phyloP scores from a whole-genome alignment of 2,888 invertebrate genomes.

The Amphimallon solstitiale region DNA sequence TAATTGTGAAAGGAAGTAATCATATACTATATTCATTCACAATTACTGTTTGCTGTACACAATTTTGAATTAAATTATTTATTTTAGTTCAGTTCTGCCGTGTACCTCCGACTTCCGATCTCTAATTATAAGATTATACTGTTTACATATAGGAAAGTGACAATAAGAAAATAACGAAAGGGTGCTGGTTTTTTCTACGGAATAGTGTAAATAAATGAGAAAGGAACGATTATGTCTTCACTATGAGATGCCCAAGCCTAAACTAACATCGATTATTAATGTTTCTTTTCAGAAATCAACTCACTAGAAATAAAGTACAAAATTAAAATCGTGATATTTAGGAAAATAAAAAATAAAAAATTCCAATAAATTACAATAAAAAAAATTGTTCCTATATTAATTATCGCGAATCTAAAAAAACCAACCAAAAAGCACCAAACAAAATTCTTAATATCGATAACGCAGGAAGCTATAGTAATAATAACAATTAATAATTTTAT shows the following conservation, averaged over 20 bases:
- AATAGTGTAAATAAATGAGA: neutral
- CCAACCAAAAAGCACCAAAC: slow-evolving; percentile 38
- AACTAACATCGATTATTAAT: slow-evolving; percentile 12
- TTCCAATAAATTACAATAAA: slow-evolving; percentile 10
- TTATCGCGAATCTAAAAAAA: slow-evolving; percentile 1
- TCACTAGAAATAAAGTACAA: slow-evolving; percentile 60
- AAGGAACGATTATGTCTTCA: too few species aligned
- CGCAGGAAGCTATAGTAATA: slow-evolving; percentile 51
- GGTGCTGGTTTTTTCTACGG: neutral
- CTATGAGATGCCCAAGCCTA: too few species aligned
- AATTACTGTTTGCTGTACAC: too few species aligned
- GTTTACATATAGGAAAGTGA: too few species aligned
- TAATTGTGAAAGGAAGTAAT: too few species aligned
- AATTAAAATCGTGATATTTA: slow-evolving; percentile 55
- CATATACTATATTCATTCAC: too few species aligned
- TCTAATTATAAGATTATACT: too few species aligned
- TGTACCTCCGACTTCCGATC: too few species aligned
- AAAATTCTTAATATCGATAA: slow-evolving; percentile 33
- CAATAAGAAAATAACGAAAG: neutral
- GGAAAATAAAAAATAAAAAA: slow-evolving; percentile 38
- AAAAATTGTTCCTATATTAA: slow-evolving; percentile 48
- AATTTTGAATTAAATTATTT: too few species aligned
- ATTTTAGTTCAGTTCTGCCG: too few species aligned
- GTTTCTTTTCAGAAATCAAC: slow-evolving; percentile 51
- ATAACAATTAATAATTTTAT: neutral